A percentile compares a stretch with the other conserved stretches of the same genome.
These are phyloP conservation scores for Clepsis dumicolana DNA, from an alignment of 2,888 invertebrate species.

Conservation along the genomic window DNA sequence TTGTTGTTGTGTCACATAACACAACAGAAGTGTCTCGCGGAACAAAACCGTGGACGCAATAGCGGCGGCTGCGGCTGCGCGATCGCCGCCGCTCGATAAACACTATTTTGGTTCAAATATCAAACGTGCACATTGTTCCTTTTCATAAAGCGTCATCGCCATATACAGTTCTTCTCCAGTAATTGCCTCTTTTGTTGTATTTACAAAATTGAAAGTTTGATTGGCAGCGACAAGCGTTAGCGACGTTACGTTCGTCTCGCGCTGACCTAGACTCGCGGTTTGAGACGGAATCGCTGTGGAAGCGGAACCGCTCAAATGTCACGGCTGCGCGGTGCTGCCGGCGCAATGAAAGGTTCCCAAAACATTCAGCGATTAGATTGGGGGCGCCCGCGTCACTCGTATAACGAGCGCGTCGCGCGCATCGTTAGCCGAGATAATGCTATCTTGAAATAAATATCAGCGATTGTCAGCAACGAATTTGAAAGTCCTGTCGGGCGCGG, in stretches of 20 bases:
- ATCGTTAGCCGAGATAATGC: slow-evolving; percentile 43
- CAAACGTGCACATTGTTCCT: slow-evolving; percentile 21
- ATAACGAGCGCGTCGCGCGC: slow-evolving; percentile 43
- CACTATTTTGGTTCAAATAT: slow-evolving; percentile 12
- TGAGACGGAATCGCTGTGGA: background rate
- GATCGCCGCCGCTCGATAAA: background rate
- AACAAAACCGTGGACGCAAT: background rate
- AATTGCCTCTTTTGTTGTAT: slow-evolving; percentile 40
- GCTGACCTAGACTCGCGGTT: background rate
- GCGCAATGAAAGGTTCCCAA: slow-evolving; percentile 14
- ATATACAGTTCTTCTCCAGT: slow-evolving; percentile 29
- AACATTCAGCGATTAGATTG: slow-evolving; percentile 17
- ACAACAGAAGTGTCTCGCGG: background rate
- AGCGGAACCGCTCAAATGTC: slow-evolving; percentile 19
- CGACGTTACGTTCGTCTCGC: background rate
- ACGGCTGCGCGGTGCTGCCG: slow-evolving; percentile 14
- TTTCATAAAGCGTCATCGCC: slow-evolving; percentile 11
- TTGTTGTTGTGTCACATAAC: background rate
- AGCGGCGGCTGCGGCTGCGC: background rate
- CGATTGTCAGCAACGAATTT: slow-evolving; percentile 66
- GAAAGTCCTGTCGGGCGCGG: slow-evolving; percentile 59
- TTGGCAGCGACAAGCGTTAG: slow-evolving; percentile 28
- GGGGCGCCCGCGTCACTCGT: slow-evolving; percentile 35
- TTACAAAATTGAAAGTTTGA: slow-evolving; percentile 39
- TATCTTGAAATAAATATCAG: slow-evolving; percentile 66